Evolutionary conservation across 2,888 invertebrate species (phyloP), one percentile per base, ranked within the genome.

Genomic region (Eupithecia abbreviata): DNA sequence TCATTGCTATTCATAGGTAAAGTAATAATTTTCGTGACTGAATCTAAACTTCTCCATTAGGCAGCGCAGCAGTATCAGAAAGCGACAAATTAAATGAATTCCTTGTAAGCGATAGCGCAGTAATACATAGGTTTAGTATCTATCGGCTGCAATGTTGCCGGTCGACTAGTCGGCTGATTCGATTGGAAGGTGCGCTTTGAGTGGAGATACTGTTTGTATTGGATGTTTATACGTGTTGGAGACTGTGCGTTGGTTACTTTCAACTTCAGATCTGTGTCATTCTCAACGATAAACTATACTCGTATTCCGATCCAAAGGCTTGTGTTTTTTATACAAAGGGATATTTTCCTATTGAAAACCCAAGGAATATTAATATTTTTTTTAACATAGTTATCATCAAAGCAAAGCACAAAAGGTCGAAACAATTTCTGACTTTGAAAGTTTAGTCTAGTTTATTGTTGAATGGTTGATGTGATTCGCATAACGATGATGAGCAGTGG

Each of bases 41-140:
- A 42, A 66, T 30, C 18, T 18, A 47, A 66, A 74, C 65, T 70
- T 70, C 41, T 42, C 42, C 62, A 74, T 70, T 65, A 45, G 47
- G 12, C 43, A 45, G n/a, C 43, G 70, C 30, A 66, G 73, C 47
- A 72, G 69, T 67, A 72, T 62, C 72, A 71, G 71, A 41, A 68
- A 75, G 72, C 55, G 78, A 45, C 69, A 81, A 83, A 85, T 85
- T 84, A 83, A 84, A 84, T 82, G 83, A 83, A 85, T 84, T 80
- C 78, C 78, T 78, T 80, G 81, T 80, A 82, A 85, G 81, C 84
- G 78, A 79, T 76, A 72, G 74, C 72, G 74, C 72, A 45, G 72
- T 86, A 85, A 86, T n/a, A n/a, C n/a, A n/a, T 85, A 83, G 81
- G 76, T 83, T 86, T 85, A 84, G 81, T 75, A 18, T 62, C 71